Evolutionary conservation across 1,140 invertebrate genomes (phyloP).

Genomic region (Lordiphosa collinella): DNA sequence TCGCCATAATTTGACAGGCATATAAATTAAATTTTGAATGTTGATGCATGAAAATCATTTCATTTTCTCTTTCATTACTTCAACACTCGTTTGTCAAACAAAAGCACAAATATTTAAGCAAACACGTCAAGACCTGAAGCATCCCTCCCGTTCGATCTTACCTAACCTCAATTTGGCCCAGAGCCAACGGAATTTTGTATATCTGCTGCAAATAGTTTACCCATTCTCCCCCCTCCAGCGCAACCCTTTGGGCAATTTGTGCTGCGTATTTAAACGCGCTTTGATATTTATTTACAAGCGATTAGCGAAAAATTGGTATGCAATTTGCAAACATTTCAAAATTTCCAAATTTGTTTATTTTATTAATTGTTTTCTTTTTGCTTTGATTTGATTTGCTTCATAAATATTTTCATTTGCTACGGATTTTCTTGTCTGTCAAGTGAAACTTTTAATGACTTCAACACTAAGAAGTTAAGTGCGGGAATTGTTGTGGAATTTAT

Average conservation of each 20-base stretch:
- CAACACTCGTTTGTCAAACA: conserved; percentile 48
- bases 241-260: conserved; percentile 22
- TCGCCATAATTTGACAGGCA: conserved; percentile 40
- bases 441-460: conserved; percentile 37
- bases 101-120: conserved; percentile 53
- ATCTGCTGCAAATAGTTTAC: conserved; percentile 67
- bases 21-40: conserved; percentile 48
- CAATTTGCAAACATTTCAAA: conserved; percentile 12
- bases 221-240: neutral
- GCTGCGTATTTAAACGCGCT: conserved; percentile 53
- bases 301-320: conserved; percentile 52
- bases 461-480: conserved; percentile 14
- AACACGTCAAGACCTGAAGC: conserved; percentile 55
- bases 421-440: conserved; percentile 51
- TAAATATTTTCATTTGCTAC: conserved; percentile 20
- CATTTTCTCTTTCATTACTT: conserved; percentile 62
- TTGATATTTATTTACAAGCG: conserved; percentile 67
- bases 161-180: conserved; percentile 28
- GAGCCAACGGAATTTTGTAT: conserved; percentile 60
- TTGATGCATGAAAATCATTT: conserved; percentile 53
- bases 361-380: conserved; percentile 13
- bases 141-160: conserved; percentile 10
- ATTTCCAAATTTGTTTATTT: conserved; percentile 29
- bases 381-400: conserved; percentile 5
- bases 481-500: conserved; percentile 12